Base-by-base conservation (phyloP, 2,888 invertebrate genomes). In the Euproctis similis region DNA sequence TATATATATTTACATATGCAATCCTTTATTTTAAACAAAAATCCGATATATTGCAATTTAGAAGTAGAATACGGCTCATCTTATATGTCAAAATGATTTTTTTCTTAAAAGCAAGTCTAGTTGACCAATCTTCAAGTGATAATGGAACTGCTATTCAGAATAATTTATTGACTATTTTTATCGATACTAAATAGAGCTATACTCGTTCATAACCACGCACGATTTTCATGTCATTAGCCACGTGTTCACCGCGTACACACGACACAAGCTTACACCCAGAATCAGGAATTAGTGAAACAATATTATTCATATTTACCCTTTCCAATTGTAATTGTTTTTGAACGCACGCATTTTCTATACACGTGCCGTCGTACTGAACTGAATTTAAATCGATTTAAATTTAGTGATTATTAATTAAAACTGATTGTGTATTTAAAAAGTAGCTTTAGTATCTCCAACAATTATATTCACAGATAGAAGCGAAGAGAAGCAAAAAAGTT, bases 201-300 rank as follows among this genome's bases (percentile, higher is more conserved):
- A 67, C 42, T 34, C 41, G 53, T 57, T 51, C 50, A 62, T 62
- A 59, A 61, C 53, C 60, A 67, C 56, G 64, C 82, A 84, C 82
- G 82, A 82, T 75, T 78, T 75, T 68, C 76, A 74, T 82, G 82
- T 82, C 64, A 45, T 46, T 61, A 63, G 80, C 82, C 82, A 84
- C 82, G 82, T 81, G 82, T 77, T 63, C 62, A 55, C 61, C 56
- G 67, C 59, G 42, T 56, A 65, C 66, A 84, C 82, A 84, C 82
- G 82, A 84, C 81, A 43, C 34, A 39, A 49, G 59, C 50, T 52
- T 60, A 66, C 73, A 69, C 65, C 69, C 72, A 73, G 82, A 77
- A 84, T 84, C 66, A 65, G 38, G 67, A 60, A 80, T 75, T 59
- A 72, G 66, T 61, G 59, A 42, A 63, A 70, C 69, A 64, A 72